Evolutionary conservation across 2,797 vertebrate genomes (phyloP).

Genomic region (Spinibarbus caldwelli): DNA sequence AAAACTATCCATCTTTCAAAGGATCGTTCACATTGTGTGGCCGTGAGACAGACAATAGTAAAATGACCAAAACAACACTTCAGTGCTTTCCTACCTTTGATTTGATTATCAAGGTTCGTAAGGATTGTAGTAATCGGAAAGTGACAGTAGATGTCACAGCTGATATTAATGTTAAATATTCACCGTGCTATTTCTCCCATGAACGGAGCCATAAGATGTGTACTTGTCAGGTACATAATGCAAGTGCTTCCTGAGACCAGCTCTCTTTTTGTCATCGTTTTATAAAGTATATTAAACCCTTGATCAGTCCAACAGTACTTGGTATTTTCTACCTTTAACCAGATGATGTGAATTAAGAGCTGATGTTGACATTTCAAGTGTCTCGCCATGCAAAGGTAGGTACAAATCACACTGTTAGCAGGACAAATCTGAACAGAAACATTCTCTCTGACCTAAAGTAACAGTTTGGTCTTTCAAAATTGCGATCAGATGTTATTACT

Average conservation of each 20-base stretch:
- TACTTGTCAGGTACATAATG: slow-evolving; percentile 24
- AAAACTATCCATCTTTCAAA: slow-evolving; percentile 39
- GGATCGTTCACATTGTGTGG: slow-evolving; percentile 31
- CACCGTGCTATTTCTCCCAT: slow-evolving; percentile 43
- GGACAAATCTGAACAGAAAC: slow-evolving; percentile 36
- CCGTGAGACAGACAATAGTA: slow-evolving; percentile 20
- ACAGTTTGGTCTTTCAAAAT: slow-evolving; percentile 26
- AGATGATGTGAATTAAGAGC: slow-evolving; percentile 46
- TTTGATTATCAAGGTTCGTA: slow-evolving; percentile 50
- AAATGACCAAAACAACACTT: slow-evolving; percentile 56
- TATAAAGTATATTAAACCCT: slow-evolving; percentile 37
- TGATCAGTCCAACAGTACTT: slow-evolving; percentile 38
- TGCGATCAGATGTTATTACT: neutral
- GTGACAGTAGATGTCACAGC: slow-evolving; percentile 41
- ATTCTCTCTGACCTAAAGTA: slow-evolving; percentile 20
- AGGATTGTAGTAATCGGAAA: slow-evolving; percentile 44
- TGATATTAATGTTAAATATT: slow-evolving; percentile 41
- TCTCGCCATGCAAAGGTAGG: slow-evolving; percentile 49
- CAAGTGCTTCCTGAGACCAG: slow-evolving; percentile 60
- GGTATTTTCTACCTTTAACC: slow-evolving; percentile 43
- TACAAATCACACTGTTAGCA: slow-evolving; percentile 50
- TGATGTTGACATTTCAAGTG: slow-evolving; percentile 59
- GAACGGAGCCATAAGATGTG: slow-evolving; percentile 25
- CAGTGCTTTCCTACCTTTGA: slow-evolving; percentile 65
- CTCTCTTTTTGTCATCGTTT: slow-evolving; percentile 39